Evolutionary conservation across 2,888 invertebrate species (phyloP).

Genomic region (Tachina lurida): DNA sequence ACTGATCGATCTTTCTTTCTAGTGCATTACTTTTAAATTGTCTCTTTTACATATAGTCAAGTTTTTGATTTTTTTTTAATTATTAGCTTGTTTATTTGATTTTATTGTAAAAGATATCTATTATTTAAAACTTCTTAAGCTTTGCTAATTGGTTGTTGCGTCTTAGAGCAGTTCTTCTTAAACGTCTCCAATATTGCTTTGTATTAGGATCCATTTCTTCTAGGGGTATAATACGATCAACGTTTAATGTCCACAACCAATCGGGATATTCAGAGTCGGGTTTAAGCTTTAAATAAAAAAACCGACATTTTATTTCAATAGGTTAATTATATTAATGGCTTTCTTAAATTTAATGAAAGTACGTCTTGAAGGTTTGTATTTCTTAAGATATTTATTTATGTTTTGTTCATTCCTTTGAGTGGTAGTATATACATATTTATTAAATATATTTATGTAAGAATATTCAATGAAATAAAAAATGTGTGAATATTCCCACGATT

Average conservation of each 20-base stretch:
- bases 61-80: neutral
- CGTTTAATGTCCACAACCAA: slow-evolving; percentile 93
- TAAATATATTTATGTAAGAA: too few species aligned
- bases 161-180: slow-evolving; percentile 86
- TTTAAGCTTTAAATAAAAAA: slow-evolving; percentile 83
- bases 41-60: too few species aligned
- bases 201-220: slow-evolving; percentile 90
- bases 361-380: too few species aligned
- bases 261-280: slow-evolving; percentile 93
- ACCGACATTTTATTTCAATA: neutral
- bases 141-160: slow-evolving; percentile 86
- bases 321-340: neutral
- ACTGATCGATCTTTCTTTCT: too few species aligned
- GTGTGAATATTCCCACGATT: too few species aligned
- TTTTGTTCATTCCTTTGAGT: too few species aligned
- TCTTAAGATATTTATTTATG: too few species aligned
- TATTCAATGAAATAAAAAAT: too few species aligned
- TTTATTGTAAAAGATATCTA: too few species aligned
- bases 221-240: slow-evolving; percentile 86
- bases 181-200: slow-evolving; percentile 91
- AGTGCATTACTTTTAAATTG: too few species aligned
- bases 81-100: neutral
- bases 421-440: too few species aligned
- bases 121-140: slow-evolving; percentile 85
- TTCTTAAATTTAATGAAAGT: too few species aligned